Evolutionary conservation across 2,888 invertebrate species (phyloP).

Genomic region (Theodoxus fluviatilis): DNA sequence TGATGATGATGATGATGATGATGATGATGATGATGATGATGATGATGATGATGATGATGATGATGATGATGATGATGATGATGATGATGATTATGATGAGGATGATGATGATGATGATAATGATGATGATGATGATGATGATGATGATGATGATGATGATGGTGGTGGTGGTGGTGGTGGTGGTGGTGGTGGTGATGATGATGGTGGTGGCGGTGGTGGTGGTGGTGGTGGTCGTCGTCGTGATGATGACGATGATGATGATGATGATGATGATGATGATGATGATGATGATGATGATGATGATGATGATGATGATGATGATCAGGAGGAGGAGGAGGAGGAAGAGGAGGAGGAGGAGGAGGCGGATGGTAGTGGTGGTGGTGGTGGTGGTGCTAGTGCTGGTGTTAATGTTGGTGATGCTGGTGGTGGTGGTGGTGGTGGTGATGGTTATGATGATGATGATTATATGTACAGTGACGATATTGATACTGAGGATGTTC

Average conservation of each 20-base stretch:
- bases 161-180: neutral
- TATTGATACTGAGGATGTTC: neutral
- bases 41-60: conserved; percentile 9
- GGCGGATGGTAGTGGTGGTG: neutral
- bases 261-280: conserved; percentile 6
- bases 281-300: neutral
- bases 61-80: conserved; percentile 13
- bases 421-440: neutral
- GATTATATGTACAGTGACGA: neutral
- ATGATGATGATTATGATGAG: neutral
- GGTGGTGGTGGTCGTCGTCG: neutral
- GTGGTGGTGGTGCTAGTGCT: no score
- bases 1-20: conserved; percentile 12
- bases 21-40: conserved; percentile 11
- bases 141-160: neutral
- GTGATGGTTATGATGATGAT: neutral
- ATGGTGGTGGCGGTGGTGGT: neutral
- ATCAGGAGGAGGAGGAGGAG: neutral
- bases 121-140: conserved; percentile 1
- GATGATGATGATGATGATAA: neutral
- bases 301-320: neutral
- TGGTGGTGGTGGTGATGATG: no score
- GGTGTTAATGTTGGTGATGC: neutral
- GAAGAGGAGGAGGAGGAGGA: neutral
- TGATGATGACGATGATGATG: neutral